Evolutionary conservation across 2,797 vertebrate species (phyloP).

Genomic region (Trematomus bernacchii): DNA sequence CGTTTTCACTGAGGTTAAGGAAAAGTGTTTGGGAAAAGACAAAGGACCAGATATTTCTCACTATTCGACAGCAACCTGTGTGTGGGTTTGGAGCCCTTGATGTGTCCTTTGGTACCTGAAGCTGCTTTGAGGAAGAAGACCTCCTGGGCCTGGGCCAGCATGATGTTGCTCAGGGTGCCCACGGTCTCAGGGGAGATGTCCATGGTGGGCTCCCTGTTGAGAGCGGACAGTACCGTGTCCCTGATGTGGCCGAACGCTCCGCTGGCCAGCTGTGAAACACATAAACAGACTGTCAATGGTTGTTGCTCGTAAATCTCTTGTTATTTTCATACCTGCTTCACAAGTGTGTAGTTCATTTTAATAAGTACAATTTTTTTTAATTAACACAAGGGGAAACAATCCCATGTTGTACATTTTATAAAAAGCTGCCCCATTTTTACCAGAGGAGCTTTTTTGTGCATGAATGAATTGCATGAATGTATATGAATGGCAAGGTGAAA

Average conservation of each 20-base stretch:
- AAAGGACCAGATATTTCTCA: too few species aligned
- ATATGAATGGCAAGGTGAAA: too few species aligned
- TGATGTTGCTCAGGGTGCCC: conserved; percentile 95
- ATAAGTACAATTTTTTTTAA: not conserved
- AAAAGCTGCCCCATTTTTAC: too few species aligned
- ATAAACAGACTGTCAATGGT: not conserved
- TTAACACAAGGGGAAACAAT: not conserved
- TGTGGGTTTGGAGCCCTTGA: not conserved
- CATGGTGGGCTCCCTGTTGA: conserved; percentile 96
- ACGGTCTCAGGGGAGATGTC: conserved; percentile 98
- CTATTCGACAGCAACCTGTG: too few species aligned
- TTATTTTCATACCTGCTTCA: not conserved
- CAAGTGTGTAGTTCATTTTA: not conserved
- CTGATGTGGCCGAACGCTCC: conserved; percentile 98
- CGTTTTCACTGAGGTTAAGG: too few species aligned
- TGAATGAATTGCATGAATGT: too few species aligned
- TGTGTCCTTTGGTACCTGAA: conserved; percentile 85
- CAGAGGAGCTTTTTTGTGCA: too few species aligned
- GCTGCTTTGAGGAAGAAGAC: conserved; percentile 98
- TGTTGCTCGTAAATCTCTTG: not conserved
- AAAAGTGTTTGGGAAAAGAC: not conserved
- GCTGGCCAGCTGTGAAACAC: conserved; percentile 90
- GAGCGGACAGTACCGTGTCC: conserved; percentile 95
- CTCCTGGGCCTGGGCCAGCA: conserved; percentile 99
- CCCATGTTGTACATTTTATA: too few species aligned